Evolutionary conservation across 2,797 vertebrate genomes (phyloP), one percentile per base, ranked within the genome.

Genomic region (Acanthornis magna): DNA sequence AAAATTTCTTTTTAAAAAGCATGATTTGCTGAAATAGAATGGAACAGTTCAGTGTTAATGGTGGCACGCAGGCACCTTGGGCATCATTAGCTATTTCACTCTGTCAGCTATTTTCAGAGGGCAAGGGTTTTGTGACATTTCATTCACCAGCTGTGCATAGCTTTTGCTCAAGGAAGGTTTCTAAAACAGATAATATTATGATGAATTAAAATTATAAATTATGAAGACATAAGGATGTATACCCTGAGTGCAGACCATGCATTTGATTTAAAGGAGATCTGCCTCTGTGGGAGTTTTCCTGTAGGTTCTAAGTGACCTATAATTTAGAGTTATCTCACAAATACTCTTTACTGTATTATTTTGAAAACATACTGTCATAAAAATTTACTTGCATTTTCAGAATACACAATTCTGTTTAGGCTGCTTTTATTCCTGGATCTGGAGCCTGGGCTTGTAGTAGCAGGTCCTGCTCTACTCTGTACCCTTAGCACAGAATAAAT

Each of bases 101-200:
- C 54, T 83, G 68, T 92, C 85, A 91, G 76, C 89, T 91, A 0
- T 89, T 95, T 94, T 89, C 61, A 77, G 82, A 80, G 65, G 57
- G 75, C 86, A 92, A 57, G 34, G 42, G 36, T 91, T 96, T 85
- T 57, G 68, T 91, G 75, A 43, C 38, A 43, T 89, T 87, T 87
- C 20, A 13, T 89, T 92, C 78, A 77, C 61, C 43, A 94, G 65
- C 89, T 88, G 75, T 68, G 68, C 65, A 21, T 23, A 61, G 45
- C 42, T 68, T 91, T 93, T 80, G 42, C 75, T 85, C 38, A 38
- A 71, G 54, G 61, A 63, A 89, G 27, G 27, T 45, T 92, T 91
- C 84, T 29, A 9, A 50, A 89, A 17, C 50, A 73, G 29, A 40
- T 53, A 78, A 76, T 67, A 58, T 36, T 32, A 70, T 57, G 57